phyloP scores from a whole-genome alignment of 2,888 invertebrate species.

The Lapara coniferarum region DNA sequence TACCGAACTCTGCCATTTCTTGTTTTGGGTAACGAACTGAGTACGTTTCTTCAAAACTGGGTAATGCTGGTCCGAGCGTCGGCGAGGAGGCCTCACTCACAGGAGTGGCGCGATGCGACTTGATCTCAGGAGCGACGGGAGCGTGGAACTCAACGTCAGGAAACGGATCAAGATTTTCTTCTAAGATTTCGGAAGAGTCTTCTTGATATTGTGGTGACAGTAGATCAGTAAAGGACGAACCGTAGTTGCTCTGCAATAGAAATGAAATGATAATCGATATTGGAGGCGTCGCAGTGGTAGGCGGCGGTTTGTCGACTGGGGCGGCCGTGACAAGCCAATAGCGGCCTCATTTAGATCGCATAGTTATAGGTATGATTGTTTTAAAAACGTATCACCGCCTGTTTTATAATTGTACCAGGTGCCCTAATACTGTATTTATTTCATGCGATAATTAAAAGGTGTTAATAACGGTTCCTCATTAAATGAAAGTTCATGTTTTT shows the following conservation, averaged over 20 bases:
- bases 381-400: conserved; percentile 41
- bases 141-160: conserved; percentile 86
- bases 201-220: conserved; percentile 89
- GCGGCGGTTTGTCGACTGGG: conserved; percentile 66
- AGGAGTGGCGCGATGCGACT: conserved; percentile 71
- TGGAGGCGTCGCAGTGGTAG: conserved; percentile 72
- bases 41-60: conserved; percentile 95
- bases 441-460: background rate
- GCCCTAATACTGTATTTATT: conserved; percentile 46
- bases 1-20: conserved; percentile 86
- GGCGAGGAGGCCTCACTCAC: conserved; percentile 76
- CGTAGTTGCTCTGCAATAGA: conserved; percentile 88
- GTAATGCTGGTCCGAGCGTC: conserved; percentile 85
- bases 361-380: conserved; percentile 38
- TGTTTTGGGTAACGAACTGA: conserved; percentile 88
- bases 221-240: conserved; percentile 91
- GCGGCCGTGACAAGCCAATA: conserved; percentile 68
- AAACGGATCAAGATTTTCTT: conserved; percentile 90
- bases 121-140: conserved; percentile 70
- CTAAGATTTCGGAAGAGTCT: conserved; percentile 87
- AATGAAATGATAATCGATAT: conserved; percentile 74
- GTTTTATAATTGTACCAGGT: conserved; percentile 51
- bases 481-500: background rate
- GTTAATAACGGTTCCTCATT: background rate
- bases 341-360: conserved; percentile 54